phyloP scores from a whole-genome alignment of 2,888 invertebrate genomes.

The Andrena minutula region DNA sequence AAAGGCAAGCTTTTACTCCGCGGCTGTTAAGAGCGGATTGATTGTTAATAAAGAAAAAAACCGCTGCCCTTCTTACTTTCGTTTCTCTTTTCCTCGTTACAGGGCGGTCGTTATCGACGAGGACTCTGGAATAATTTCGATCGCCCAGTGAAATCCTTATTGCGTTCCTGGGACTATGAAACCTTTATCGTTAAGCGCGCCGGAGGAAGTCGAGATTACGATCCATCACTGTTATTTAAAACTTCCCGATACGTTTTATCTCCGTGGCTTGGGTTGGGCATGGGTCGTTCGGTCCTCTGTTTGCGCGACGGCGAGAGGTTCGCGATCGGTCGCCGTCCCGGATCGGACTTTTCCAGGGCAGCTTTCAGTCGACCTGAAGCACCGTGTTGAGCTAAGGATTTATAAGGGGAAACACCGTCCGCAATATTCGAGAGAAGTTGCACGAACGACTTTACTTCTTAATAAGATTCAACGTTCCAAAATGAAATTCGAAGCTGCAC shows the following conservation, averaged over 20 bases:
- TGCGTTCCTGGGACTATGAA: not conserved
- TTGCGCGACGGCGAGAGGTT: constrained; percentile 50
- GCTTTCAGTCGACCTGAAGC: constrained; percentile 61
- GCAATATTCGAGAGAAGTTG: constrained; percentile 74
- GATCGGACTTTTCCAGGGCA: constrained; percentile 67
- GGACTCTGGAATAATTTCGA: constrained; percentile 20
- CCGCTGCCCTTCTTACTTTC: not conserved
- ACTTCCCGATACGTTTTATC: not conserved
- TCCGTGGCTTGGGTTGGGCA: too few species aligned
- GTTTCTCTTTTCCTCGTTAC: not conserved
- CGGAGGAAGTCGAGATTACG: constrained; percentile 1
- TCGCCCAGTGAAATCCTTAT: constrained; percentile 25
- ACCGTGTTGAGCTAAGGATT: constrained; percentile 66
- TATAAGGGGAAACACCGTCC: constrained; percentile 66
- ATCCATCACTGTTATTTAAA: constrained; percentile 1
- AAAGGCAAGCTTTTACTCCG: constrained; percentile 32
- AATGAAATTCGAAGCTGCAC: constrained; percentile 74
- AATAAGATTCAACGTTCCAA: constrained; percentile 76
- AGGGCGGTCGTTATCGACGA: constrained; percentile 9
- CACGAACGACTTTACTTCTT: constrained; percentile 74
- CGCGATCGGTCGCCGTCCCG: constrained; percentile 60
- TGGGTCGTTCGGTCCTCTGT: constrained; percentile 3
- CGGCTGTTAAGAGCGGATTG: constrained; percentile 42
- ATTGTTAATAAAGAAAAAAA: constrained; percentile 62
- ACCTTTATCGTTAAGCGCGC: not conserved